Base-by-base conservation (phyloP, 2,888 invertebrate species). In the Lithosia quadra region DNA sequence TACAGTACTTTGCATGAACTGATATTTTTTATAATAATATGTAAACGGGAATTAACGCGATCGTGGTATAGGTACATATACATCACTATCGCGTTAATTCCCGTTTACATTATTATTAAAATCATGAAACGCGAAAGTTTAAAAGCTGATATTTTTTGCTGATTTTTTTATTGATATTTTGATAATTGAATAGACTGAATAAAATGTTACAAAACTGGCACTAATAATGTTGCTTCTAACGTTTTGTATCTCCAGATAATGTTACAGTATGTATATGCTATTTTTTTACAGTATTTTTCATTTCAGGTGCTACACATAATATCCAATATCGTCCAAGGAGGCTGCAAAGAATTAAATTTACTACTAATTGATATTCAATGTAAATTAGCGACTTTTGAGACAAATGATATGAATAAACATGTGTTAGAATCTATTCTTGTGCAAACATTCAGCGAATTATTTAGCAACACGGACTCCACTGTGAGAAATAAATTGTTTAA, bases 291-390 rank as follows among this genome's bases (percentile, higher is more conserved):
- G 34, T 22, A 56, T 74, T 77, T 69, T 66, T 36, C 63, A 56
- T 84, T 84, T 70, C 78, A 94, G 94, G 83, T 92, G 43, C 81
- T 91, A 18, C 89, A 91, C 68, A 79, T 86, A 2, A 83, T 91
- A 34, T 84, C 85, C 22, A 83, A 77, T 60, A 82, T 92, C 39
- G 72, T 88, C 55, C 74, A 82, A 67, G 79, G 81, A n/a, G 84
- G 84, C n/a, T 88, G 87, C 71, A 79, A 75, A 8, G 91, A 91
- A 81, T 72, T 90, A 28, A 88, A 88, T 70, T 71, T 89, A 65
- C 66, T 88, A 11, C 65, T 91, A 34, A 85, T 88, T 15, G 82
- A 87, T 67, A 75, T 88, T 53, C 75, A 91, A 70, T 90, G 88
- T 73, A 85, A 87, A 78, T 76, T 92, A 34, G 79, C 86, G 0